Evolutionary conservation across 2,113 vertebrate genomes (phyloP), one percentile per base, ranked within the genome.

Genomic region (Hippocampus mohnikei): DNA sequence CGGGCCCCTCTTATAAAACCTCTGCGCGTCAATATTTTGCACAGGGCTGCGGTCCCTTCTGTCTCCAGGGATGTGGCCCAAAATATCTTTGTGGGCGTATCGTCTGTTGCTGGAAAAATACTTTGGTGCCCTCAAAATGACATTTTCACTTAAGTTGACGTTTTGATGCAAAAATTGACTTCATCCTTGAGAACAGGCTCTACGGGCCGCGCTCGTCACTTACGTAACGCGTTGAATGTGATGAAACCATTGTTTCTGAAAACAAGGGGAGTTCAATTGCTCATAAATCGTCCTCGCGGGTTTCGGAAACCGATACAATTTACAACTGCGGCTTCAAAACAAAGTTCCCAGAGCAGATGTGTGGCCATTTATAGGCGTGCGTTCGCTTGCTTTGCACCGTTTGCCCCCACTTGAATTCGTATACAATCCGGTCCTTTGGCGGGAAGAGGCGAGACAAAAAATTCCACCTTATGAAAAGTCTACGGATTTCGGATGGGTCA

Each of bases 1-100:
- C 52, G 50, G 9, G 52, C 33, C 33, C 5, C 21, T n/a, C 52
- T 55, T 55, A 55, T 55, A 23, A 55, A 23, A 55, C 52, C 6
- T 62, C 55, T 74, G 75, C 62, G 48, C 66, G 44, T 74, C 76
- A 83, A 82, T 29, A 70, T 11, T 77, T 18, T 44, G 23, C 8
- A 10, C 25, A 20, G 37, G 23, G 9, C 53, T 55, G 21, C 11
- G 53, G 55, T 72, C 33, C 29, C 37, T 10, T 73, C 42, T 70
- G 70, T 79, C 72, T 67, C 27, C 44, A 8, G 41, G 56, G 48
- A 18, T 11, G 21, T 40, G 56, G 53, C 59, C 73, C 12, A 63
- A 64, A 84, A 73, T 70, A n/a, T 10, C 15, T 37, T 5, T 0
- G 33, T 41, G 69, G 2, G 69, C 63, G 16, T 37, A 27, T 72